Evolutionary conservation across 2,888 invertebrate genomes (phyloP), one percentile per base, ranked within the genome.

Genomic region (Miltochrista miniata): DNA sequence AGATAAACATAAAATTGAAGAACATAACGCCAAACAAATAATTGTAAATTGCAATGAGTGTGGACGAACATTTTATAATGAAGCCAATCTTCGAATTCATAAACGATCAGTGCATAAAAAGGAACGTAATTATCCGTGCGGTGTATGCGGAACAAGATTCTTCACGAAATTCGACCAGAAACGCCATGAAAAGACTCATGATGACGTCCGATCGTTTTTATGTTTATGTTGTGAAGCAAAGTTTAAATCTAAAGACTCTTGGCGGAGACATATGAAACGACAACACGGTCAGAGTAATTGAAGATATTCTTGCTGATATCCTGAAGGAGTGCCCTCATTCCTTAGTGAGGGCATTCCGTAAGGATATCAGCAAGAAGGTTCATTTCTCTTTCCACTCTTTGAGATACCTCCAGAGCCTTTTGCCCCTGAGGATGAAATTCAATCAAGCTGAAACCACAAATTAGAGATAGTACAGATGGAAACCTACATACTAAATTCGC

Each of bases 191-290:
- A 59, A 45, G 2, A 80, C 75, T 0, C 86, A 85, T 49, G 65
- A 70, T 0, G 74, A 75, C 18, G 64, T 67, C 0, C 55, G 60
- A 31, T 65, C 70, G 0, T 82, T 78, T 41, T 52, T 72, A 0
- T 86, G 86, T 33, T 59, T 53, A 29, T 57, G 63, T 2, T 84
- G 83, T 7, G 76, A 74, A 1, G 61, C 66, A 0, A 72, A 68
- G 11, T 81, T 83, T 36, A 80, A 79, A 30, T 68, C 75, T 0
- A 81, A 81, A 15, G 81, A 83, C 45, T 81, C 83, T 1, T 60
- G 67, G 54, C 54, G 73, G 7, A 60, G 79, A 11, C 83, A 84
- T 61, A 41, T 76, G 51, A 80, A 70, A 31, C 61, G 71, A 9
- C 75, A 79, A 13, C 85, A 84, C 46, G 64, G 64, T 0, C 61